Evolutionary conservation across 2,888 invertebrate species (phyloP).

Genomic region (Melanophora roralis): DNA sequence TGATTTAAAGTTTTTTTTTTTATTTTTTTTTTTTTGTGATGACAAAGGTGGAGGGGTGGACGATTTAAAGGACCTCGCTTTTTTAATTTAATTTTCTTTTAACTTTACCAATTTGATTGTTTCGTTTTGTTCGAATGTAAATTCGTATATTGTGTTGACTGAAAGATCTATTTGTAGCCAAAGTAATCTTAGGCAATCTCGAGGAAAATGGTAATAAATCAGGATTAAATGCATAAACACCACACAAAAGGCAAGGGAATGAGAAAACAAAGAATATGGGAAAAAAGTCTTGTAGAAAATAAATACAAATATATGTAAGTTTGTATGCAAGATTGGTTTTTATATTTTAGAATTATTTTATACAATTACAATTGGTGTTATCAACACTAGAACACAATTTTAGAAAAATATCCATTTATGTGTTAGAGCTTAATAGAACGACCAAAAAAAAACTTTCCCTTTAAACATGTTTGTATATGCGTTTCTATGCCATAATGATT

Average conservation of each 20-base stretch:
- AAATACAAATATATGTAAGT: constrained; percentile 32
- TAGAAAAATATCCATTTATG: constrained; percentile 16
- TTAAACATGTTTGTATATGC: constrained; percentile 52
- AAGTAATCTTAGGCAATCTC: constrained; percentile 74
- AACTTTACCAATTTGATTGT: constrained; percentile 32
- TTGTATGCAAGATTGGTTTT: neutral
- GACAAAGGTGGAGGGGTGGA: constrained; percentile 6
- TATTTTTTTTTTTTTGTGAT: neutral
- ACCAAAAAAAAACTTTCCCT: constrained; percentile 34
- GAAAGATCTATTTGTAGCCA: constrained; percentile 61
- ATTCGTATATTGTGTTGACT: constrained; percentile 58
- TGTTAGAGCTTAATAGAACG: constrained; percentile 37
- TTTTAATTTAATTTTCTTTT: constrained; percentile 58
- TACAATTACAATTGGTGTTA: constrained; percentile 43
- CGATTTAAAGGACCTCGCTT: constrained; percentile 39
- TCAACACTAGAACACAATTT: constrained; percentile 53
- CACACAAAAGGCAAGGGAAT: constrained; percentile 46
- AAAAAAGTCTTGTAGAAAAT: constrained; percentile 31
- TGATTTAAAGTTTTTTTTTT: constrained; percentile 42
- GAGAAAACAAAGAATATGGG: constrained; percentile 2
- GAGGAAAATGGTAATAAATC: constrained; percentile 76
- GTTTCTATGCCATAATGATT: constrained; percentile 56
- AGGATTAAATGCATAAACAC: constrained; percentile 70
- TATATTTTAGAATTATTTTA: no score
- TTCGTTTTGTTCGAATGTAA: constrained; percentile 49